Evolutionary conservation across 2,797 vertebrate genomes (phyloP), one percentile per base, ranked within the genome.

Genomic region (Sebastolobus altivelis): DNA sequence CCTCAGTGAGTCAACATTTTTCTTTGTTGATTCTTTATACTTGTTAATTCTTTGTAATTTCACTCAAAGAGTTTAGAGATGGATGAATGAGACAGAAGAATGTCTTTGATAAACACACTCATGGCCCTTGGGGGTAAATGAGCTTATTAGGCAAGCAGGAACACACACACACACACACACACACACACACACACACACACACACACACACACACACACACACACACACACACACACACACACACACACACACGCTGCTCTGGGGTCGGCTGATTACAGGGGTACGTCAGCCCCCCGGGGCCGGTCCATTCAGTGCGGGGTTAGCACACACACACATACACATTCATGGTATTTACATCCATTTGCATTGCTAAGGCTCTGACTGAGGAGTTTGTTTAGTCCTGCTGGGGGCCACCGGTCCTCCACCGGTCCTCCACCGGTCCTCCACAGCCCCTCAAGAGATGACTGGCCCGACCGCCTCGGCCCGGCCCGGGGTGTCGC

Each of bases 241-340:
- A 66, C 79, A 56, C 72, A 81, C 68, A 69, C 77, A 75, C 83
- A 78, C 25, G 25, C 25, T 25, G 72, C 81, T 75, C 68, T 79
- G 83, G 80, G 93, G 90, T 92, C 80, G 82, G 80, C 83, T 93
- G 93, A 95, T 94, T 94, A 91, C 89, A 93, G 92, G 87, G 92
- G 77, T 87, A 86, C 82, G 81, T 92, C 89, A 90, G 91, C 83
- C 89, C 91, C 92, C 90, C 67, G 77, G 88, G 92, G 91, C 67
- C 18, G 7, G 76, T 69, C 84, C 83, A 90, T 92, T 92, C 87
- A 91, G 7, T 66, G 77, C 25, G 54, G 55, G 49, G 82, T 80
- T 79, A 82, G 58, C 73, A 52, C 78, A 71, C 79, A 86, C 87
- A 84, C 71, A 80, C 85, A 76, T 87, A 84, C 75, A 80, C 58